A percentile compares a stretch with the other conserved stretches of the same genome.
Conservation (phyloP, 2,888 invertebrate genomes). For the Oscheius myriophilus region DNA sequence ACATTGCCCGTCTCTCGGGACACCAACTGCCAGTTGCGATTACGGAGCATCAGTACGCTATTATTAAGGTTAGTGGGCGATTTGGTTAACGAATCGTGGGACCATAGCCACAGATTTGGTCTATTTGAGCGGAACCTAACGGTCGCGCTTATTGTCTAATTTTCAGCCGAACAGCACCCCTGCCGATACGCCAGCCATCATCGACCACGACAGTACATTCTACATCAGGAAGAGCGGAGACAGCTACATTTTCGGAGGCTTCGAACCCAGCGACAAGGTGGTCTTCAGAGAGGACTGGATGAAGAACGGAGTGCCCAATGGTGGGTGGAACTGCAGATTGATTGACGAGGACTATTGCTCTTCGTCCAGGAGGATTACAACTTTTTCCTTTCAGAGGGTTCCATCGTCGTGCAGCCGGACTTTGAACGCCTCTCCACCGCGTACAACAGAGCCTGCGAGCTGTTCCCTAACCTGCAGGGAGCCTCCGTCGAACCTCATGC, state of each 20-base stretch:
- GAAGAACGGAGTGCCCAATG: slow-evolving; percentile 71
- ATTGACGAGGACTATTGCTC: too few species aligned
- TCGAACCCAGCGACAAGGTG: slow-evolving; percentile 71
- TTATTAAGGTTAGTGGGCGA: slow-evolving; percentile 53
- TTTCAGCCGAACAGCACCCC: slow-evolving; percentile 25
- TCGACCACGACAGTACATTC: slow-evolving; percentile 73
- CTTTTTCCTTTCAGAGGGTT: slow-evolving; percentile 55
- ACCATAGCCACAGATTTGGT: too few species aligned
- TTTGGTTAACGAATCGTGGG: not conserved
- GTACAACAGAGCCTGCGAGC: slow-evolving; percentile 49
- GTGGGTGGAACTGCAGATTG: too few species aligned
- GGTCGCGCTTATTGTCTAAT: not conserved
- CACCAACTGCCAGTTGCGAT: slow-evolving; percentile 72
- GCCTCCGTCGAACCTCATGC: slow-evolving; percentile 52
- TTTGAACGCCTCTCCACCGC: slow-evolving; percentile 55
- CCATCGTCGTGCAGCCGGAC: slow-evolving; percentile 44
- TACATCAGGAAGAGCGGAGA: slow-evolving; percentile 72
- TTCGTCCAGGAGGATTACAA: too few species aligned
- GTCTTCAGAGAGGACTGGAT: slow-evolving; percentile 72
- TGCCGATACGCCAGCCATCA: slow-evolving; percentile 71
- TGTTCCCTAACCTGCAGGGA: slow-evolving; percentile 49
- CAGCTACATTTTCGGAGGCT: slow-evolving; percentile 73
- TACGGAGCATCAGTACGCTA: slow-evolving; percentile 73
- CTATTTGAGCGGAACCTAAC: too few species aligned
- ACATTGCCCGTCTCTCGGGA: slow-evolving; percentile 72